phyloP scores from a whole-genome alignment of 2,113 vertebrate species.

The Labeo catla region DNA sequence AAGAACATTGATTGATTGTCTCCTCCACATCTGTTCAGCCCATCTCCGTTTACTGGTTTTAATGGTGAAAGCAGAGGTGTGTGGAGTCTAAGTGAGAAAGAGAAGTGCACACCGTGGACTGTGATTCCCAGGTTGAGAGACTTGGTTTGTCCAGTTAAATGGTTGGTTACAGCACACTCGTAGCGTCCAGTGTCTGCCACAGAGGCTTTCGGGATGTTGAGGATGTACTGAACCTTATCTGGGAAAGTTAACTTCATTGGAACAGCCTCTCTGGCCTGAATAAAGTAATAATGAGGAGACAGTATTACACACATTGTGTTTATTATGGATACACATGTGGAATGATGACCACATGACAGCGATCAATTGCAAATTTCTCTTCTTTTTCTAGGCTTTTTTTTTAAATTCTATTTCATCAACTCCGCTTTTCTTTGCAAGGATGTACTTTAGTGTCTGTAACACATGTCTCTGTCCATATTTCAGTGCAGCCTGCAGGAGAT shows the following conservation, averaged over 20 bases:
- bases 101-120: conserved; percentile 79
- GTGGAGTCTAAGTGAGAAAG: conserved; percentile 5
- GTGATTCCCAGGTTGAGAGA: conserved; percentile 79
- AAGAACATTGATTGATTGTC: conserved; percentile 59
- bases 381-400: neutral
- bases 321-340: neutral
- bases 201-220: conserved; percentile 82
- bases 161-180: conserved; percentile 83
- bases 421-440: neutral
- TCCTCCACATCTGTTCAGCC: conserved; percentile 67
- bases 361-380: neutral
- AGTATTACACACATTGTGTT: neutral
- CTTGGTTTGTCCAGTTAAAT: conserved; percentile 73
- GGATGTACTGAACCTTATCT: conserved; percentile 75
- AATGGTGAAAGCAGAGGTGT: conserved; percentile 70
- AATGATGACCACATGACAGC: neutral
- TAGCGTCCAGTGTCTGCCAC: conserved; percentile 88
- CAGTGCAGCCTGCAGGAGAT: neutral
- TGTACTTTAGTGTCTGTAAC: neutral
- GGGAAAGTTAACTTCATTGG: conserved; percentile 60
- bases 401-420: neutral
- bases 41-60: conserved; percentile 57
- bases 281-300: conserved; percentile 18
- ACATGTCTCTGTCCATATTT: neutral
- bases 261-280: conserved; percentile 68